A percentile compares a stretch with the other conserved stretches of the same genome.
Evolutionary conservation across 53 echinoderm and acorn worm genomes (phyloP).

Genomic region (Pentamera pediparva): DNA sequence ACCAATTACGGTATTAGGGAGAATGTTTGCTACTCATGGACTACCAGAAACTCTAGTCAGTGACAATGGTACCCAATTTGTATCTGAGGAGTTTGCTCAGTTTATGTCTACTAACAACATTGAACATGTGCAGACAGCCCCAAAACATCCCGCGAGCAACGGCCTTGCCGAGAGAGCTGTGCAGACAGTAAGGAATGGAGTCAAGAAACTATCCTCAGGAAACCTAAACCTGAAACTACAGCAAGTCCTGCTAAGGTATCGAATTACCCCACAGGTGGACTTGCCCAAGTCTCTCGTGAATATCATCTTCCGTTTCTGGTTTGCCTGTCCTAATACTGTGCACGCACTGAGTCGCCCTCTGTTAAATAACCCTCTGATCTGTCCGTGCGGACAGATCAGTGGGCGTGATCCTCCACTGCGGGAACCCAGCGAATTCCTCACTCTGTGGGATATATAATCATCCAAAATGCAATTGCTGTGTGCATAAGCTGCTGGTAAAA

Average conservation of each 20-base stretch:
- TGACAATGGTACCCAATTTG: constrained; percentile 53
- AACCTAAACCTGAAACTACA: constrained; percentile 39
- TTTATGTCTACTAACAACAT: constrained; percentile 42
- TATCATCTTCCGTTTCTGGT: too few species aligned
- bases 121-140: constrained; percentile 59
- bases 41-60: constrained; percentile 52
- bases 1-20: constrained; percentile 33
- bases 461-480: too few species aligned
- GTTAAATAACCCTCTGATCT: too few species aligned
- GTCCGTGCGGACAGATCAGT: too few species aligned
- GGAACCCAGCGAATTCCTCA: too few species aligned
- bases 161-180: constrained; percentile 46
- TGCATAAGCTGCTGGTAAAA: too few species aligned
- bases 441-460: too few species aligned
- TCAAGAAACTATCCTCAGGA: neutral
- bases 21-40: constrained; percentile 48
- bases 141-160: constrained; percentile 52
- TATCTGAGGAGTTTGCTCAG: constrained; percentile 44
- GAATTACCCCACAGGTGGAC: constrained; percentile 50
- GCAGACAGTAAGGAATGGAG: constrained; percentile 28
- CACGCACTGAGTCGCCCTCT: too few species aligned
- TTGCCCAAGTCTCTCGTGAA: too few species aligned
- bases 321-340: too few species aligned
- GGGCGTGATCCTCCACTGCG: too few species aligned
- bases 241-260: constrained; percentile 36